These are phyloP conservation scores for Clupea harengus DNA, from an alignment of 2,113 vertebrate species.

Conservation along the genomic window DNA sequence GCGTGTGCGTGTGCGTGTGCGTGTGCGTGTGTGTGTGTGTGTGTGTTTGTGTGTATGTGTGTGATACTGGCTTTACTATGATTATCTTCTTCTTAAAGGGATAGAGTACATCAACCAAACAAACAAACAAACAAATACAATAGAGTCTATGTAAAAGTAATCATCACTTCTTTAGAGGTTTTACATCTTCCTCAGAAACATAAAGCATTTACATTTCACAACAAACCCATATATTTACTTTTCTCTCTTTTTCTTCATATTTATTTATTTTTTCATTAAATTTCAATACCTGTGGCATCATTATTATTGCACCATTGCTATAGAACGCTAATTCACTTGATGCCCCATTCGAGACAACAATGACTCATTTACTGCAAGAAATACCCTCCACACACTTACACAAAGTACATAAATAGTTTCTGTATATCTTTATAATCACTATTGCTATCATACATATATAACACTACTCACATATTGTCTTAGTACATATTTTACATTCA, in stretches of 20 bases:
- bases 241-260: neutral
- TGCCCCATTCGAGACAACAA: neutral
- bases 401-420: neutral
- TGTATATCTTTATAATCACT: neutral
- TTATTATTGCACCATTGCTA: neutral
- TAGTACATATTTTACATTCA: neutral
- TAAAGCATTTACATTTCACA: neutral
- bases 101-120: neutral
- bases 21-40: neutral
- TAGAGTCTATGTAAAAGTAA: neutral
- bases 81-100: neutral
- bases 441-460: slow-evolving; percentile 5
- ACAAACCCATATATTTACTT: neutral
- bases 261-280: neutral
- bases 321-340: neutral
- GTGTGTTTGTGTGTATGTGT: neutral
- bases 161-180: neutral
- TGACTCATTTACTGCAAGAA: neutral
- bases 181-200: neutral
- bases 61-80: too few relatives aligned
- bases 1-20: neutral
- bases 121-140: neutral
- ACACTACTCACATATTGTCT: neutral
- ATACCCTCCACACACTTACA: neutral
- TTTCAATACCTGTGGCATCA: neutral